phyloP scores from a whole-genome alignment of 1,140 invertebrate species.

The Papilio helenus region DNA sequence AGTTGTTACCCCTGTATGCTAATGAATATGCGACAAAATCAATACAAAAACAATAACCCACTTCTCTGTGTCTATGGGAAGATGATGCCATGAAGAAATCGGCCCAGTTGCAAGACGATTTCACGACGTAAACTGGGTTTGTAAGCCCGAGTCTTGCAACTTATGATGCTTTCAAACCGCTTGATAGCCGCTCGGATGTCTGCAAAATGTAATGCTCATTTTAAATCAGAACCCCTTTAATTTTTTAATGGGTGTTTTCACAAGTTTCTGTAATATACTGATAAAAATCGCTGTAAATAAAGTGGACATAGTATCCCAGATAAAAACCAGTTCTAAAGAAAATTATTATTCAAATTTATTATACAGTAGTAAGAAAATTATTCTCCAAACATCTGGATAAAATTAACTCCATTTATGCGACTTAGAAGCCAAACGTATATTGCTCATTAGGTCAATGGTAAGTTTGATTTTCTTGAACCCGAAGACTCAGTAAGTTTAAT shows the following conservation, averaged over 20 bases:
- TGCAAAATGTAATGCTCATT: not conserved
- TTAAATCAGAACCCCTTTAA: not conserved
- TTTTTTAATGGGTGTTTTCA: no score
- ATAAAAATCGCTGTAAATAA: no score
- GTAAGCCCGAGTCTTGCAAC: slow-evolving; percentile 17
- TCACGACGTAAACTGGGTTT: slow-evolving; percentile 40
- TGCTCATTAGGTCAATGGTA: not conserved
- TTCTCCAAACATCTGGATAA: not conserved
- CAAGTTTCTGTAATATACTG: no score
- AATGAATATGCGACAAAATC: not conserved
- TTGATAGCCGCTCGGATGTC: not conserved
- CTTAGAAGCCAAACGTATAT: not conserved
- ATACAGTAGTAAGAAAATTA: no score
- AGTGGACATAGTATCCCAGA: no score
- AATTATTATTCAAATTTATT: no score
- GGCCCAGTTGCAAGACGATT: slow-evolving; percentile 46
- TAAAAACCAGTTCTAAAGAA: no score
- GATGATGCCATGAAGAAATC: slow-evolving; percentile 61
- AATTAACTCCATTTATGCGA: not conserved
- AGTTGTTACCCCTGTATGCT: not conserved
- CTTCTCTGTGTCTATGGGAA: slow-evolving; percentile 51
- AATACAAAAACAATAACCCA: slow-evolving; percentile 48
- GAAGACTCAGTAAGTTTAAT: not conserved
- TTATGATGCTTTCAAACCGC: not conserved
- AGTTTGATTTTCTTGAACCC: not conserved